A percentile compares a stretch with the other conserved stretches of the same genome.
Conservation (phyloP, 92 coral and sea anemone genomes). For the Phenganax stokvisi region DNA sequence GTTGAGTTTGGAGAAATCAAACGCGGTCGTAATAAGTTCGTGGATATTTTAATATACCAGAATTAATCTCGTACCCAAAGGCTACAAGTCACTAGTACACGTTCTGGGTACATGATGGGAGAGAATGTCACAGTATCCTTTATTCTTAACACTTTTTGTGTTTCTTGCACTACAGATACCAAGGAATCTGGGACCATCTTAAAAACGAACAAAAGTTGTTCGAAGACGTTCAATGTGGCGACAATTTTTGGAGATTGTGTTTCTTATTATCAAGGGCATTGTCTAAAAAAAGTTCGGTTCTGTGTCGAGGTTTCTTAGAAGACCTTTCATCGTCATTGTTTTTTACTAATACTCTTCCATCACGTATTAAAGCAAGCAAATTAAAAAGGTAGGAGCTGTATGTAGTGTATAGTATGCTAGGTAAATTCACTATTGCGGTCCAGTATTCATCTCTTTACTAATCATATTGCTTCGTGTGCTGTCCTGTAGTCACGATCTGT, state of each 20-base stretch:
- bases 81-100: too few species aligned
- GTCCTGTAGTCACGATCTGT: too few species aligned
- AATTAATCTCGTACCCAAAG: too few species aligned
- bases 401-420: not conserved
- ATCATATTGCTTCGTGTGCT: too few species aligned
- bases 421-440: not conserved
- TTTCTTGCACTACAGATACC: not conserved
- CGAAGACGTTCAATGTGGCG: not conserved
- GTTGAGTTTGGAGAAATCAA: too few species aligned
- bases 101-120: too few species aligned
- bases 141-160: too few species aligned
- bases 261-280: not conserved
- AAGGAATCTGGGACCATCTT: not conserved
- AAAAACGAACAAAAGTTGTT: not conserved
- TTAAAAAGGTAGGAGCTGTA: not conserved
- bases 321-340: conserved; percentile 14
- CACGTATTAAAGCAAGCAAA: not conserved
- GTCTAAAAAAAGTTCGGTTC: not conserved
- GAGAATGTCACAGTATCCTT: too few species aligned
- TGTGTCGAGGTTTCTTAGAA: not conserved
- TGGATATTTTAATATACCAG: too few species aligned
- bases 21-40: too few species aligned
- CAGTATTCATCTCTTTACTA: too few species aligned
- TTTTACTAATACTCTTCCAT: not conserved
- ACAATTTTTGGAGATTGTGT: not conserved